Evolutionary conservation across 2,113 vertebrate genomes (phyloP), one percentile per base, ranked within the genome.

Genomic region (Prolemur simus): DNA sequence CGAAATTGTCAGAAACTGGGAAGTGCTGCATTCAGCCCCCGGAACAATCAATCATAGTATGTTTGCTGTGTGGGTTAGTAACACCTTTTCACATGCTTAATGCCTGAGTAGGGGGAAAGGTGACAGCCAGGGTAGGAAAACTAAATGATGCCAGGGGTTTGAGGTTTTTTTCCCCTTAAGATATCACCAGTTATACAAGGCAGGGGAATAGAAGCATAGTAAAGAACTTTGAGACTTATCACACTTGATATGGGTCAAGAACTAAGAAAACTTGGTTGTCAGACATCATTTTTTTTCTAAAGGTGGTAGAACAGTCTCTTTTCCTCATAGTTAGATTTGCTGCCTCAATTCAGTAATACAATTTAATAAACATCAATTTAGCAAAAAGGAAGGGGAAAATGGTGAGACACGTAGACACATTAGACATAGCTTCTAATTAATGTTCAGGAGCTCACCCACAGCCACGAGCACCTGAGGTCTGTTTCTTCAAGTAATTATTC

Each of bases 1-100:
- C 63, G 73, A 78, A 86, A 29, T 0, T 6, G 37, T 64, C 63
- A 76, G 39, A 29, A 8, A 32, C 13, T 8, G 25, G 15, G 39
- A 27, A 29, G 14, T 63, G 66, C 29, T 17, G 0, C 0, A 2
- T 69, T 34, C 64, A n/a, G 20, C 9, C 11, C 10, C 5, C 2
- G 7, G 20, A 66, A 58, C 7, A 87, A 17, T 29, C 10, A 27
- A 47, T 29, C 37, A 29, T 49, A 74, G 37, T 8, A 3, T 60
- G 32, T 56, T 77, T 20, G 54, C n/a, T 18, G 15, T 6, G 1
- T 23, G 63, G 32, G 37, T 89, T 56, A 42, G 54, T 29, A 47
- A 71, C 78, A 18, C 34, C 54, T 29, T 83, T 64, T n/a, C 17
- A 42, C 2, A 18, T 10, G 32, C 34, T 80, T 42, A 47, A 64